Evolutionary conservation across 2,113 vertebrate species (phyloP).

Genomic region (Brevimyrus niger): DNA sequence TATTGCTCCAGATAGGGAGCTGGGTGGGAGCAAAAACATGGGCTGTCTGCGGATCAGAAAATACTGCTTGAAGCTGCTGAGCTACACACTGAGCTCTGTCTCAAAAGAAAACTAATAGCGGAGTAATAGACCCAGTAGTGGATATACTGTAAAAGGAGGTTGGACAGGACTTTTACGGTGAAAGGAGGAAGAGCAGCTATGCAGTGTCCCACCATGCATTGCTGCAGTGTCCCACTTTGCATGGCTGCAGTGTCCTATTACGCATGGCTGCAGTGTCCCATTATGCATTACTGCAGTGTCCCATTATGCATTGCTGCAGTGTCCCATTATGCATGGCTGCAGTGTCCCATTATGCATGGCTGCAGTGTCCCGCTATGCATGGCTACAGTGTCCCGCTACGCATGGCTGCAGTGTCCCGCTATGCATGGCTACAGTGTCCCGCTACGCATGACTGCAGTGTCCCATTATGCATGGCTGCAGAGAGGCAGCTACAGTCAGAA

Average conservation of each 20-base stretch:
- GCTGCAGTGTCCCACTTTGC: constrained; percentile 22
- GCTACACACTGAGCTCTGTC: neutral
- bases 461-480: constrained; percentile 22
- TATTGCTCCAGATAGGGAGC: neutral
- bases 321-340: constrained; percentile 15
- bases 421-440: constrained; percentile 22
- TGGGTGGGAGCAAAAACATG: neutral
- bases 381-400: constrained; percentile 23
- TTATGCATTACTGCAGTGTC: constrained; percentile 24
- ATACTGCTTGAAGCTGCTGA: neutral
- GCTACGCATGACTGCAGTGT: constrained; percentile 25
- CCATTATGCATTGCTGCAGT: neutral
- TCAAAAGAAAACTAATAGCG: neutral
- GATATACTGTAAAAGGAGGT: neutral
- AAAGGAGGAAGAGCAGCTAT: neutral
- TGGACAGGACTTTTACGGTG: neutral
- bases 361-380: constrained; percentile 21
- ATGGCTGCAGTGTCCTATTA: constrained; percentile 21
- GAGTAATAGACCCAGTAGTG: neutral
- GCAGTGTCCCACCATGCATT: constrained; percentile 17
- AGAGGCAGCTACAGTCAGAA: constrained; percentile 45
- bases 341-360: constrained; percentile 1
- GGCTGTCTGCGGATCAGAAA: neutral
- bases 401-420: constrained; percentile 22
- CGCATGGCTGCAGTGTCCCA: constrained; percentile 21